Evolutionary conservation across 2,113 vertebrate species (phyloP), one percentile per base, ranked within the genome.

Genomic region (Scomber japonicus): DNA sequence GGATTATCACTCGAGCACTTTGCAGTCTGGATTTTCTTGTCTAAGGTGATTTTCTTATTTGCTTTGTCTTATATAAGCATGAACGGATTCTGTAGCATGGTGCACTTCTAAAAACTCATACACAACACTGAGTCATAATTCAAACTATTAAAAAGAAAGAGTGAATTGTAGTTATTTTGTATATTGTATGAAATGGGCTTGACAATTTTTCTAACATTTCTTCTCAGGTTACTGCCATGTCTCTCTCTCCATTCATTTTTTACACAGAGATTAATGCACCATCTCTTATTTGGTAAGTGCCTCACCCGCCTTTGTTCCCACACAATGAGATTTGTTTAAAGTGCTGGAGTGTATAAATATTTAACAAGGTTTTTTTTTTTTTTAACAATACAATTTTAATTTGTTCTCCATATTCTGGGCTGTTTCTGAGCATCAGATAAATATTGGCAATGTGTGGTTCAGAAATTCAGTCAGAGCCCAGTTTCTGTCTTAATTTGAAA

Each of bases 21-120:
- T 46, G 89, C 94, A 59, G 88, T 95, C n/a, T 99, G 97, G 97
- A 94, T 84, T 63, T 96, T 97, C 78, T 31, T 97, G 70, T 96
- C 98, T 5, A 98, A 99, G 97, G 98, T 99, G 94, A 96, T 92
- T 15, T 4, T 49, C 15, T 62, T n/a, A 61, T 46, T 8, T 14
- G 13, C 4, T 40, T 40, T 1, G 35, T 35, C 31, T 5, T 31
- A 31, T 31, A 31, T 31, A 31, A 31, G 31, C 31, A 31, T 31
- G 31, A 31, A 31, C 3, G 31, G 31, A 31, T 31, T 31, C 21
- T 31, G 31, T 31, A 31, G 31, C 7, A 35, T 1, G 35, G 35
- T 35, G 35, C 35, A 35, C 6, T 35, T 35, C 35, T 35, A 35
- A 8, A 35, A 9, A 5, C 6, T 35, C 35, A 35, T 9, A 9